Percentiles rank a stretch among this genome's conserved stretches.
phyloP scores from a whole-genome alignment of 2,888 invertebrate species.

The Nowickia ferox region DNA sequence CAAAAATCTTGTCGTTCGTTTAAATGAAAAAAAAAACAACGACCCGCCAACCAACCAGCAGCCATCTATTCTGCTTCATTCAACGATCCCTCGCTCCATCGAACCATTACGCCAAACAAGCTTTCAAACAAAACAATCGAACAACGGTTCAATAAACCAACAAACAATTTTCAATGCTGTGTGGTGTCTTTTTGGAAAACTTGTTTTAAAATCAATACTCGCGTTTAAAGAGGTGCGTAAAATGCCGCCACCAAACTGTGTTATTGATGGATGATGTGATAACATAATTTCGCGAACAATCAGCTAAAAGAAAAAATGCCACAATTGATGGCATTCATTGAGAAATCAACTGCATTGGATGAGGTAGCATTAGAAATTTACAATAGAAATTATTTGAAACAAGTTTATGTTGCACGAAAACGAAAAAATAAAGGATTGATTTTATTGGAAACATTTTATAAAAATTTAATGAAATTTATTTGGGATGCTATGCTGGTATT shows the following conservation, averaged over 20 bases:
- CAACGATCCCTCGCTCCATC: conserved; percentile 1
- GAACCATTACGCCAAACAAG: conserved; percentile 29
- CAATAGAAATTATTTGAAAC: conserved; percentile 10
- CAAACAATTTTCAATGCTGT: conserved; percentile 37
- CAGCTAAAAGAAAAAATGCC: conserved; percentile 33
- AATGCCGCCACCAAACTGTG: conserved; percentile 66
- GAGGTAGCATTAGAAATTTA: conserved; percentile 4
- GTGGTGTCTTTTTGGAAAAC: conserved; percentile 50
- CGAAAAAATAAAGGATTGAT: background rate
- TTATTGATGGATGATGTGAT: conserved; percentile 71
- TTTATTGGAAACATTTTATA: background rate
- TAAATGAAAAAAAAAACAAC: conserved; percentile 20
- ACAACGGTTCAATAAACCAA: conserved; percentile 60
- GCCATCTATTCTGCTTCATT: conserved; percentile 1
- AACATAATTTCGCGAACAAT: conserved; percentile 57
- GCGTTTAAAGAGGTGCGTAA: conserved; percentile 68
- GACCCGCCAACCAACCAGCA: conserved; percentile 36
- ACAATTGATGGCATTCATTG: conserved; percentile 54
- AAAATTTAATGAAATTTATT: background rate
- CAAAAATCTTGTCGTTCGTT: conserved; percentile 55
- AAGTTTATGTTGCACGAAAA: background rate
- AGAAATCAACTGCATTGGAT: conserved; percentile 34
- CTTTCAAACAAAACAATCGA: conserved; percentile 39
- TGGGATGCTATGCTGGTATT: background rate
- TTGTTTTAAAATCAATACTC: conserved; percentile 74